These are phyloP conservation scores for Morpho achilles DNA, from an alignment of 2,888 invertebrate species.

Conservation along the genomic window DNA sequence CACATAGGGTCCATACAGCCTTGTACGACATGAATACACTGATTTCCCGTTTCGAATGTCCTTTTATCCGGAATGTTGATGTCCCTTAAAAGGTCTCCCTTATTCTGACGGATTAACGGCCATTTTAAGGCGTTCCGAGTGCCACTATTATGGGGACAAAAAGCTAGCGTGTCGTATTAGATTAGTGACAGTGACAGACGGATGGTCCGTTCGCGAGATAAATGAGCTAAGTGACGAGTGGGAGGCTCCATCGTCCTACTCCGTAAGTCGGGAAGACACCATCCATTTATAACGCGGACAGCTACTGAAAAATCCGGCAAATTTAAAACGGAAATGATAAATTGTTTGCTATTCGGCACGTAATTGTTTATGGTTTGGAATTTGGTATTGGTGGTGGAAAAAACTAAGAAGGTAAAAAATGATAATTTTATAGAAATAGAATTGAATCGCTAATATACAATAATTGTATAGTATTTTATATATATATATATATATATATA, in stretches of 20 bases:
- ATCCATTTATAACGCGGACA: conserved; percentile 59
- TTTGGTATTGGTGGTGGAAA: background rate
- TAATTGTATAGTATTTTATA: too few relatives aligned
- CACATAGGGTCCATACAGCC: conserved; percentile 16
- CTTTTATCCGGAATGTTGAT: conserved; percentile 51
- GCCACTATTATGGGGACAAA: conserved; percentile 70
- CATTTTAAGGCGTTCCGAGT: conserved; percentile 62
- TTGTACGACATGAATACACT: conserved; percentile 16
- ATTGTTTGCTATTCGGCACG: conserved; percentile 18
- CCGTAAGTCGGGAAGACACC: conserved; percentile 46
- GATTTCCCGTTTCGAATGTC: conserved; percentile 29
- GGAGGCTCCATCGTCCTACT: conserved; percentile 50
- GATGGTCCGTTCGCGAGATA: conserved; percentile 70
- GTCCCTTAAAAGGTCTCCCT: conserved; percentile 51
- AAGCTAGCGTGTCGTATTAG: conserved; percentile 77
- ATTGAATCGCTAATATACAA: too few relatives aligned
- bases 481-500: too few relatives aligned
- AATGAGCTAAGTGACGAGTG: conserved; percentile 76
- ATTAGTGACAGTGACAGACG: conserved; percentile 75
- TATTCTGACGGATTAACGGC: conserved; percentile 60
- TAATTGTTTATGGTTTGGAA: conserved; percentile 7
- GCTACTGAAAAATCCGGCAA: conserved; percentile 59
- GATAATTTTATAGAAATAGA: too few relatives aligned
- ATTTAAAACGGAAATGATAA: conserved; percentile 38
- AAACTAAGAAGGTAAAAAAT: too few relatives aligned